Percentiles rank a stretch among this genome's conserved stretches.
These are phyloP conservation scores for Aporrectodea caliginosa DNA, from an alignment of 1,140 invertebrate genomes.

Conservation along the genomic window DNA sequence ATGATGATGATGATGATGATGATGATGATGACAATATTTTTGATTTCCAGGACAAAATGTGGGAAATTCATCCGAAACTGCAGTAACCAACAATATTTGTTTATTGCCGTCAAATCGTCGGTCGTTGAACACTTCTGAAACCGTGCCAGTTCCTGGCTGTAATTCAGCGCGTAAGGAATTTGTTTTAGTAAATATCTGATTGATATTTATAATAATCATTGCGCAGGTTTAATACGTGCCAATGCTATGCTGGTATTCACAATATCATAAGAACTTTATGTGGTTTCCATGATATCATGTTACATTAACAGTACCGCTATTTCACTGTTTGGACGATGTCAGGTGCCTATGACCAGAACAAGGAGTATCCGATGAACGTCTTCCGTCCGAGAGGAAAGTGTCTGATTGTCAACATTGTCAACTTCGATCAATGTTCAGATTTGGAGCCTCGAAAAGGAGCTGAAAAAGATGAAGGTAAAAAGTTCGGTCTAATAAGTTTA, in stretches of 20 bases:
- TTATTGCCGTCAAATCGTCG: neutral
- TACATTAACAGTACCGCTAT: no score
- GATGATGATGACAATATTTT: conserved; percentile 47
- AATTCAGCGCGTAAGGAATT: neutral
- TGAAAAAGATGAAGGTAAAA: neutral
- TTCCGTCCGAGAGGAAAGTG: neutral
- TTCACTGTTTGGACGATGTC: neutral
- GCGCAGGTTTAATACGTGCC: no score
- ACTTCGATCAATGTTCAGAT: neutral
- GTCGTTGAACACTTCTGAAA: neutral
- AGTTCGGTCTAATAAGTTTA: no score
- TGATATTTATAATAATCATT: no score
- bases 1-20: conserved; percentile 65
- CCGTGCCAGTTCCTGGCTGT: neutral
- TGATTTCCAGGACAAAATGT: neutral
- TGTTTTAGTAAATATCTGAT: no score
- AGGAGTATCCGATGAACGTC: neutral
- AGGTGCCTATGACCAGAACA: neutral
- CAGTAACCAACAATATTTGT: neutral
- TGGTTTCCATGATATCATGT: no score
- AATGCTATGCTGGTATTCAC: no score
- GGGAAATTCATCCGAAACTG: neutral
- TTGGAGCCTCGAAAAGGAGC: neutral
- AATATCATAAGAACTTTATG: no score
- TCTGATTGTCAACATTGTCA: neutral